Evolutionary conservation across 2,113 vertebrate genomes (phyloP).

Genomic region (Mobula birostris): DNA sequence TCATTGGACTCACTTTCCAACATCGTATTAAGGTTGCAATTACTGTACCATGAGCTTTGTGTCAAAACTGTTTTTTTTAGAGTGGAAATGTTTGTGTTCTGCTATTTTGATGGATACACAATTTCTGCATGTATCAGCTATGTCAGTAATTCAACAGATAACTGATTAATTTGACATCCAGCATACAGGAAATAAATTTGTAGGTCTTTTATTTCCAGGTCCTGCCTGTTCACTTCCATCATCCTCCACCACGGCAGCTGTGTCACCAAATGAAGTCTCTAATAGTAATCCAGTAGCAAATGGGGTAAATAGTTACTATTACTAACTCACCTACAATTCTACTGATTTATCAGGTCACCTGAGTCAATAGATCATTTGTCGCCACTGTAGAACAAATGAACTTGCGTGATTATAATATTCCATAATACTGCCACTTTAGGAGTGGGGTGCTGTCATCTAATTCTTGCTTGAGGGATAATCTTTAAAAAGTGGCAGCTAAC

Average conservation of each 20-base stretch:
- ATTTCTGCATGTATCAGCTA: neutral
- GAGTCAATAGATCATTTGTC: neutral
- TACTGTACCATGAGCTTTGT: neutral
- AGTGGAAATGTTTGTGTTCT: too few relatives aligned
- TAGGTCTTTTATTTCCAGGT: slow-evolving; percentile 26
- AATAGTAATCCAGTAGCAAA: slow-evolving; percentile 31
- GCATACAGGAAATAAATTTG: neutral
- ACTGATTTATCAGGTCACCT: neutral
- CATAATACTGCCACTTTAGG: neutral
- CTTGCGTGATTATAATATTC: neutral
- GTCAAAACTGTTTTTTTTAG: neutral
- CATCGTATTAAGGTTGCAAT: neutral
- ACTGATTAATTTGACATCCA: neutral
- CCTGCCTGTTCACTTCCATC: slow-evolving; percentile 24
- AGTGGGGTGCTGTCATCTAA: neutral
- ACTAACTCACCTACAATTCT: neutral
- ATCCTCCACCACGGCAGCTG: slow-evolving; percentile 14
- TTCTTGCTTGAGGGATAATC: neutral
- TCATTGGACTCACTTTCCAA: neutral
- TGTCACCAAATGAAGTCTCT: slow-evolving; percentile 34
- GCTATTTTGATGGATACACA: neutral
- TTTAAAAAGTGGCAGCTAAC: neutral
- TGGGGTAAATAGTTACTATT: slow-evolving; percentile 23
- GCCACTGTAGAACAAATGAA: neutral
- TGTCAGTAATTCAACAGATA: neutral